A percentile compares a stretch with the other conserved stretches of the same genome.
These are phyloP conservation scores for Perodicticus potto DNA, from an alignment of 2,797 vertebrate genomes.

Conservation along the genomic window DNA sequence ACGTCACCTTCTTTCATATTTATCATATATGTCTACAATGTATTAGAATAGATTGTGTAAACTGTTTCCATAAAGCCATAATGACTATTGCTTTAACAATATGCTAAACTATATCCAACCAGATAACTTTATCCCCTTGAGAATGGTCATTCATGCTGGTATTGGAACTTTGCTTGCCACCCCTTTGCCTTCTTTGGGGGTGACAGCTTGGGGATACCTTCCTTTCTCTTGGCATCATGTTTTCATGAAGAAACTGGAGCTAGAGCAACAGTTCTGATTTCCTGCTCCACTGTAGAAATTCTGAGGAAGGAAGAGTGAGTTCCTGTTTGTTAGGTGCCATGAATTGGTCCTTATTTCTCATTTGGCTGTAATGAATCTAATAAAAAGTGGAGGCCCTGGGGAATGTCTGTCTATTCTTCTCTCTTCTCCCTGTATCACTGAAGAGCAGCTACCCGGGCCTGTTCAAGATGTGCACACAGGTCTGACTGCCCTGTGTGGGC, in stretches of 20 bases:
- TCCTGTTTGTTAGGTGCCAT: not conserved
- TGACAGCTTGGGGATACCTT: not conserved
- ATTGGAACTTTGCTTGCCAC: not conserved
- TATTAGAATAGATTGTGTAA: not conserved
- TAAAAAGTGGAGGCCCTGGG: not conserved
- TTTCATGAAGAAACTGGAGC: not conserved
- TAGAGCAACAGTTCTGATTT: not conserved
- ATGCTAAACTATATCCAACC: not conserved
- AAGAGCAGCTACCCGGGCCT: not conserved
- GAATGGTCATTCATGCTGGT: not conserved
- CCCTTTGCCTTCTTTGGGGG: not conserved
- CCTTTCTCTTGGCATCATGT: not conserved
- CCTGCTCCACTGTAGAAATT: not conserved
- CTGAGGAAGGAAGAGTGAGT: not conserved
- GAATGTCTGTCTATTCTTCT: not conserved
- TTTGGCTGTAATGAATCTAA: constrained; percentile 3
- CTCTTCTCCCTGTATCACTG: not conserved
- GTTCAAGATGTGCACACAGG: accelerated
- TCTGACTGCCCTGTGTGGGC: not conserved
- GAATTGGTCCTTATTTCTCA: not conserved
- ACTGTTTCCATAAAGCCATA: not conserved
- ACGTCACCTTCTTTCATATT: not conserved
- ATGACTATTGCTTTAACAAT: not conserved
- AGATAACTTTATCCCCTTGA: not conserved
- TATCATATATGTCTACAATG: not conserved